These are phyloP conservation scores for Charina bottae DNA, from an alignment of 2,113 vertebrate genomes.

Conservation along the genomic window DNA sequence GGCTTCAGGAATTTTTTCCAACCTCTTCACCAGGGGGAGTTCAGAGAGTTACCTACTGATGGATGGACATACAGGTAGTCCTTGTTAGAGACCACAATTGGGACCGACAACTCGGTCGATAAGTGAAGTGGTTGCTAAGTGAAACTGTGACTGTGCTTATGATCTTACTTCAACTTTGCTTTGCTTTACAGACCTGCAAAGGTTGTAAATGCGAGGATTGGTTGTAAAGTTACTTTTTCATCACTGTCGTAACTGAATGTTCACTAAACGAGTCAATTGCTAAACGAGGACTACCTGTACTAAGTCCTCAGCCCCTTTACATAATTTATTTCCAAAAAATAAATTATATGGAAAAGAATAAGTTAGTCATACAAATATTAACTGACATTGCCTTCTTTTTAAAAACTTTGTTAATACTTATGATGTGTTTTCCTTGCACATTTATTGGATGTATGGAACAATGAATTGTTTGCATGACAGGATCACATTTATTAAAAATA, in stretches of 20 bases:
- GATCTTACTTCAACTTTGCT: neutral
- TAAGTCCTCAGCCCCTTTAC: neutral
- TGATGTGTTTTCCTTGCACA: neutral
- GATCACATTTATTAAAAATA: neutral
- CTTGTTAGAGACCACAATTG: neutral
- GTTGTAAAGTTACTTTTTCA: neutral
- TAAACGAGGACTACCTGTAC: neutral
- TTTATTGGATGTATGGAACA: neutral
- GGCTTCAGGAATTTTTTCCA: neutral
- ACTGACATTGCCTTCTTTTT: neutral
- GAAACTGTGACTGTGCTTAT: neutral
- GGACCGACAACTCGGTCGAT: too few relatives aligned
- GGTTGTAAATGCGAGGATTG: neutral
- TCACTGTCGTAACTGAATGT: neutral
- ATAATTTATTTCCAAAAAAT: neutral
- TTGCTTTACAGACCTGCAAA: neutral
- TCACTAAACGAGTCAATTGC: neutral
- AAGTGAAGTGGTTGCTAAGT: neutral
- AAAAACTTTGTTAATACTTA: neutral
- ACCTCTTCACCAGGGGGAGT: neutral
- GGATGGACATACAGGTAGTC: neutral
- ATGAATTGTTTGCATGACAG: neutral
- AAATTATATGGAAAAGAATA: neutral
- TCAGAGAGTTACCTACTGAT: neutral
- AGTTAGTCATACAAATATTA: neutral